Evolutionary conservation across 2,113 vertebrate genomes (phyloP).

Genomic region (Calidris pugnax): DNA sequence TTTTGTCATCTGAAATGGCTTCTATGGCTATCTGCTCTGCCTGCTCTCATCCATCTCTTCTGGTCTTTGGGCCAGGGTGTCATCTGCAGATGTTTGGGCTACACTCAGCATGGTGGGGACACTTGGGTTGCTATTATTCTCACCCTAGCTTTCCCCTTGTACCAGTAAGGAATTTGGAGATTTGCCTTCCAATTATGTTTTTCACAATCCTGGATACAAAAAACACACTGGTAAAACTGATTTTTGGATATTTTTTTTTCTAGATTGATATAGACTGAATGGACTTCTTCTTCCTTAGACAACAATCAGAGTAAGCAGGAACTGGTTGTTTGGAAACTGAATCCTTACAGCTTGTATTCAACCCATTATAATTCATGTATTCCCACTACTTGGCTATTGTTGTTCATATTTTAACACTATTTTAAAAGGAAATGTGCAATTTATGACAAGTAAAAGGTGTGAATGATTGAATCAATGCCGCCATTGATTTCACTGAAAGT

Average conservation of each 20-base stretch:
- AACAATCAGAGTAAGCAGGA: neutral
- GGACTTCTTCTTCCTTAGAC: neutral
- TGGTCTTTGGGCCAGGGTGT: neutral
- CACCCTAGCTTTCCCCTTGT: neutral
- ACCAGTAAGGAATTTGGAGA: neutral
- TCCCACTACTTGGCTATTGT: neutral
- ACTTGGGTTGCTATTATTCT: neutral
- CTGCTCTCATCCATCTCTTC: neutral
- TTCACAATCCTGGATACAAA: neutral
- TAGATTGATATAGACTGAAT: neutral
- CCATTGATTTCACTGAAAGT: conserved; percentile 8
- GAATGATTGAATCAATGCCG: conserved; percentile 23
- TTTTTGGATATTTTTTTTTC: neutral
- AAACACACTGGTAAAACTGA: neutral
- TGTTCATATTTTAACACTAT: neutral
- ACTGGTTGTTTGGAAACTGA: neutral
- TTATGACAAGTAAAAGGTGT: neutral
- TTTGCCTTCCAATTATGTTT: neutral
- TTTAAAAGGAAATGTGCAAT: neutral
- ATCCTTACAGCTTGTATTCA: neutral
- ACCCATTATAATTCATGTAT: neutral
- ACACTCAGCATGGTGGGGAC: neutral
- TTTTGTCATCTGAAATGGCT: neutral
- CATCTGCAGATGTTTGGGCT: neutral
- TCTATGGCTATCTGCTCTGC: neutral